Evolutionary conservation across 1,140 invertebrate genomes (phyloP), one percentile per base, ranked within the genome.

Genomic region (Microplitis mediator): DNA sequence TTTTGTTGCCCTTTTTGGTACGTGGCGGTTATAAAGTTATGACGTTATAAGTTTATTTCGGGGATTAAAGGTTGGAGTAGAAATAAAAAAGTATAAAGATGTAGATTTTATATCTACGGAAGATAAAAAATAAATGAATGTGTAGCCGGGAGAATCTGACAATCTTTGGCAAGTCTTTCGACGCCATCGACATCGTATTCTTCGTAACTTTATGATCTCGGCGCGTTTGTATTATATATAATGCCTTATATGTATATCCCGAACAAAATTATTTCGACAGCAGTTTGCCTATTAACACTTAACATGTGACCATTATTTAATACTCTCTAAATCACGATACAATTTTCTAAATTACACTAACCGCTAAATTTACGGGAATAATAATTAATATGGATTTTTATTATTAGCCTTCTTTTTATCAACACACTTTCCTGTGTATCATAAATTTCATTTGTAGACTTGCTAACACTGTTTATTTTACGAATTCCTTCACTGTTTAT

Each of bases 201-300:
- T 67, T 52, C 11, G 16, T 52, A 39, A 67, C 45, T 67, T 67
- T 67, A 67, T 39, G 50, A 54, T 23, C 65, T 45, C 65, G 39
- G 50, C 32, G 31, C 50, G 16, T 67, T 67, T 67, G 65, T 45
- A 45, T 45, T 45, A 45, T 45, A 45, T 45, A 45, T 9, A 9
- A 45, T 45, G 39, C 39, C 39, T 45, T 11, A 45, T 45, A 45
- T 45, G 39, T 9, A 45, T 45, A 16, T 31, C 8, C 23, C 45
- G 52, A 52, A 16, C 23, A 67, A 67, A 67, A 54, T 52, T 54
- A 34, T 67, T 50, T 67, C 50, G 65, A 67, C 65, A 67, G 39
- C 39, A 45, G 39, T n/a, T 67, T 67, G 16, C 65, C 45, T 67
- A 39, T 67, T 67, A 67, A 67, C 65, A 67, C 65, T 67, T 54